These are phyloP conservation scores for Dolichomitus sp. DNA, from an alignment of 2,888 invertebrate genomes.

Conservation along the genomic window DNA sequence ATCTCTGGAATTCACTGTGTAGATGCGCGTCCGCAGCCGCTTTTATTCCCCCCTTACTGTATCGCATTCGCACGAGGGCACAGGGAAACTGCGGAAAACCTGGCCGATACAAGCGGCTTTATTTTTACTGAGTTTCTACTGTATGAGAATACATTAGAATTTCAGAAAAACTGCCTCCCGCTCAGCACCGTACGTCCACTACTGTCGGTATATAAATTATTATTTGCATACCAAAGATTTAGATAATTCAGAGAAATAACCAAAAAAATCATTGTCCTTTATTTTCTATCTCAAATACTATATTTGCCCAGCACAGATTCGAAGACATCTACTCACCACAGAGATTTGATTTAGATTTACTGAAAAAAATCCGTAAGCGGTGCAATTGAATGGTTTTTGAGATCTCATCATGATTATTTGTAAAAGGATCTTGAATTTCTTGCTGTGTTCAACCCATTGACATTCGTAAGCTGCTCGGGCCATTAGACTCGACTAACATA, in stretches of 20 bases:
- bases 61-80: too few species aligned
- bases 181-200: too few species aligned
- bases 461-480: slow-evolving; percentile 66
- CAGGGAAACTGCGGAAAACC: too few species aligned
- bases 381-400: slow-evolving; percentile 63
- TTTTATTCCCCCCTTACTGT: too few species aligned
- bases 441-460: slow-evolving; percentile 62
- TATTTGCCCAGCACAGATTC: not conserved
- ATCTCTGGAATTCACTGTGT: too few species aligned
- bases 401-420: slow-evolving; percentile 67
- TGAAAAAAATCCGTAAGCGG: slow-evolving; percentile 67
- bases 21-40: too few species aligned
- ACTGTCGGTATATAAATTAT: too few species aligned
- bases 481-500: slow-evolving; percentile 60
- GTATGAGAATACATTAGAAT: too few species aligned
- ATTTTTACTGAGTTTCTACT: too few species aligned
- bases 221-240: too few species aligned
- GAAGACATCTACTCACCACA: slow-evolving; percentile 44
- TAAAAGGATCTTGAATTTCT: slow-evolving; percentile 60
- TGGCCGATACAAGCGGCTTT: too few species aligned
- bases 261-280: not conserved
- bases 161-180: too few species aligned
- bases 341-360: slow-evolving; percentile 67
- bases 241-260: not conserved
- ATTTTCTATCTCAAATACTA: not conserved